Percentiles rank a stretch among this genome's conserved stretches.
Conservation (phyloP, 2,888 invertebrate species). For the Chloroclysta siterata region DNA sequence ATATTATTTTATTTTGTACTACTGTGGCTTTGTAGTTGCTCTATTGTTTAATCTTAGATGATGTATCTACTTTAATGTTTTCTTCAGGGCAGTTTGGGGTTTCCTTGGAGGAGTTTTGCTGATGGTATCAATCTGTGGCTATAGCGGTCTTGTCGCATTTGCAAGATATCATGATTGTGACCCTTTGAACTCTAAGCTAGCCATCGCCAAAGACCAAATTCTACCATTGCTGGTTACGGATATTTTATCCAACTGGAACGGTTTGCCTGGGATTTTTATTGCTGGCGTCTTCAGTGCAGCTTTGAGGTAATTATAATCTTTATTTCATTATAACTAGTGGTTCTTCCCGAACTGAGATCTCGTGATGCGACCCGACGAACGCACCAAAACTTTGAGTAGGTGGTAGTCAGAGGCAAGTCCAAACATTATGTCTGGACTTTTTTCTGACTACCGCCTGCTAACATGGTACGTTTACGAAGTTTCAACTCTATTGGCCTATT, state of each 20-base stretch:
- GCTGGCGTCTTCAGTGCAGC: constrained; percentile 97
- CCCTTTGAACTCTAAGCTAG: constrained; percentile 88
- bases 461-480: no score
- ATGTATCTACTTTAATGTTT: background rate
- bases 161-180: constrained; percentile 91
- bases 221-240: constrained; percentile 94
- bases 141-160: constrained; percentile 90
- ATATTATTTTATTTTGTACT: no score
- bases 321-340: background rate
- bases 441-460: no score
- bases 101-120: constrained; percentile 87
- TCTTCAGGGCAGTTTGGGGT: constrained; percentile 88
- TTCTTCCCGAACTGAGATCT: no score
- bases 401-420: no score
- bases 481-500: no score
- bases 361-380: no score
- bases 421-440: no score
- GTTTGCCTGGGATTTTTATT: constrained; percentile 94
- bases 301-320: constrained; percentile 85
- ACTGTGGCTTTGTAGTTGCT: no score
- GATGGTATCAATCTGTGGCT: constrained; percentile 88
- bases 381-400: no score
- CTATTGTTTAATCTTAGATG: no score
- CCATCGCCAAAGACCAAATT: constrained; percentile 90
- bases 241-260: constrained; percentile 90